These are phyloP conservation scores for Tipula unca DNA, from an alignment of 2,888 invertebrate species.

Conservation along the genomic window DNA sequence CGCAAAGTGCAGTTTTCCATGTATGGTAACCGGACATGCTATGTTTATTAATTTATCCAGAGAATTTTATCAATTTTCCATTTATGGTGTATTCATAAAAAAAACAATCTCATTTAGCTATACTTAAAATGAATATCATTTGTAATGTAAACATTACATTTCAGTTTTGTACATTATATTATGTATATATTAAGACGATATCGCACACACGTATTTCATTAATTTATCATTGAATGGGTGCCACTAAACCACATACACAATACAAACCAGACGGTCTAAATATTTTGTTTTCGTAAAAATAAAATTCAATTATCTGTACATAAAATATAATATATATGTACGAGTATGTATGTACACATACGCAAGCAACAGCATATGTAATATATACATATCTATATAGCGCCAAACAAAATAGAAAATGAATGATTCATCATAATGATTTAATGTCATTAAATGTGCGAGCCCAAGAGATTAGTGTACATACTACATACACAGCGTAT, in stretches of 20 bases:
- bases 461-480: not conserved
- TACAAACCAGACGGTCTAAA: not conserved
- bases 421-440: not conserved
- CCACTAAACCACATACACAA: not conserved
- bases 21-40: no score
- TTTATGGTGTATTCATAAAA: not conserved
- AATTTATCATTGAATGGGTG: not conserved
- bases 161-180: not conserved
- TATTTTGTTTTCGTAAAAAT: not conserved
- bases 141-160: not conserved
- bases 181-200: not conserved
- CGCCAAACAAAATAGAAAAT: not conserved
- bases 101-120: not conserved
- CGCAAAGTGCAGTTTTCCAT: no score
- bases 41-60: no score
- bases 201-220: not conserved
- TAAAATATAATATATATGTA: not conserved
- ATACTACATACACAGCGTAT: not conserved
- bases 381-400: not conserved
- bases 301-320: not conserved
- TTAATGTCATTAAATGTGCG: not conserved
- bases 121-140: not conserved
- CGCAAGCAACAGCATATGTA: not conserved
- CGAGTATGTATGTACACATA: not conserved
- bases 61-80: not conserved